Base-by-base conservation (phyloP, 2,888 invertebrate species). In the Zeuzera pyrina region DNA sequence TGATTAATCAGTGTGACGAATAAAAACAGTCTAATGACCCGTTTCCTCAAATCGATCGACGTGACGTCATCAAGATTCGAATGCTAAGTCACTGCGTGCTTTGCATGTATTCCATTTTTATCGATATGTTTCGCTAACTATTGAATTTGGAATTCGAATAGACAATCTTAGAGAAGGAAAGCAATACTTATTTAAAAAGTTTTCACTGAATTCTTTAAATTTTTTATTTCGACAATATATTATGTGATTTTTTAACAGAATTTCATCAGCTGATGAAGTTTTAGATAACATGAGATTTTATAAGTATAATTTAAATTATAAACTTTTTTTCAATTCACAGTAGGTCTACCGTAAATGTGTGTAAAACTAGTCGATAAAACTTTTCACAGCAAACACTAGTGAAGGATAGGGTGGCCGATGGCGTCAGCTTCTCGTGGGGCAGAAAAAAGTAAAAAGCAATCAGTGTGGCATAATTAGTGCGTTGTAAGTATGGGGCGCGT, bases 391-490 rank as follows among this genome's bases (percentile, higher is more conserved):
- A 52, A 65, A 56, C 66, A 62, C 67, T 73, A 68, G 49, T 49
- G 49, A 55, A 47, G 46, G 36, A 43, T 56, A 58, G 64, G 71
- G 70, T 69, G 81, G 79, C 79, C 73, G 76, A 74, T 70, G 67
- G 68, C 70, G 68, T 69, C 62, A 71, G 76, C 81, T 79, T 71
- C 64, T 73, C 66, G 81, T 78, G 78, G 65, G 70, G 57, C 70
- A 78, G 76, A 35, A 62, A 68, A 79, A 81, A 74, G 74, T 74
- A 70, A 76, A 83, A 81, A 79, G 83, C 83, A 83, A 83, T 83
- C 83, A 83, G 76, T 79, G 83, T 76, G 78, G 77, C 73, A 79
- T 83, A 83, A 83, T 83, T 83, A 83, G 83, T 81, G 79, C 69
- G 78, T 77, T 69, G 77, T 74, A 68, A 74, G 77, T 79, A 78